A percentile compares a stretch with the other conserved stretches of the same genome.
Conservation (phyloP, 23 tunicate genomes). For the Diplosoma virens region DNA sequence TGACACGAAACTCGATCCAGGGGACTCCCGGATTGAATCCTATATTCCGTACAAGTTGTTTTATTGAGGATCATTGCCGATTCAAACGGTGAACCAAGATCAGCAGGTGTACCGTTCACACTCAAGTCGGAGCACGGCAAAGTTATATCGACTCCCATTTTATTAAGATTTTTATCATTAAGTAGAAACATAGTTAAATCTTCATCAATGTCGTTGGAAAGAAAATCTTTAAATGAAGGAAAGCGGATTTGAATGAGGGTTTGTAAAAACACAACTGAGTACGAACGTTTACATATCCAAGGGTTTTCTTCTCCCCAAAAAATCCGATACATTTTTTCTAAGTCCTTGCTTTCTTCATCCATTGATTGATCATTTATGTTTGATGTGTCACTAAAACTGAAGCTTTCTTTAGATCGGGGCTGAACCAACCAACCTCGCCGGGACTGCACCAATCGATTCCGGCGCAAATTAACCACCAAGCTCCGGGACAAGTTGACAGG, state of each 20-base stretch:
- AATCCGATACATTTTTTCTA: slow-evolving; percentile 17
- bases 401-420: too few species aligned
- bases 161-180: neutral
- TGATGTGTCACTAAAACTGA: too few species aligned
- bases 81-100: neutral
- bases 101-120: neutral
- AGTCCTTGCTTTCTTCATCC: too few species aligned
- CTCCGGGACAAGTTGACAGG: slow-evolving; percentile 14
- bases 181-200: neutral
- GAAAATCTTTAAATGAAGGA: neutral
- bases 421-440: slow-evolving; percentile 42
- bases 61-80: too few species aligned
- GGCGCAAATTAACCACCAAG: slow-evolving; percentile 35
- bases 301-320: slow-evolving; percentile 56
- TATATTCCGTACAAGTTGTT: too few species aligned
- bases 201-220: neutral
- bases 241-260: slow-evolving; percentile 1
- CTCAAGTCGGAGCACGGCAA: neutral
- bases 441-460: slow-evolving; percentile 40
- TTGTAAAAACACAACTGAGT: slow-evolving; percentile 8
- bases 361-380: too few species aligned
- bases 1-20: neutral
- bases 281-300: slow-evolving; percentile 49
- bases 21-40: too few species aligned
- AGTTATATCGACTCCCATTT: neutral